Conservation (phyloP, 2,797 vertebrate species). For the Acridotheres tristis region DNA sequence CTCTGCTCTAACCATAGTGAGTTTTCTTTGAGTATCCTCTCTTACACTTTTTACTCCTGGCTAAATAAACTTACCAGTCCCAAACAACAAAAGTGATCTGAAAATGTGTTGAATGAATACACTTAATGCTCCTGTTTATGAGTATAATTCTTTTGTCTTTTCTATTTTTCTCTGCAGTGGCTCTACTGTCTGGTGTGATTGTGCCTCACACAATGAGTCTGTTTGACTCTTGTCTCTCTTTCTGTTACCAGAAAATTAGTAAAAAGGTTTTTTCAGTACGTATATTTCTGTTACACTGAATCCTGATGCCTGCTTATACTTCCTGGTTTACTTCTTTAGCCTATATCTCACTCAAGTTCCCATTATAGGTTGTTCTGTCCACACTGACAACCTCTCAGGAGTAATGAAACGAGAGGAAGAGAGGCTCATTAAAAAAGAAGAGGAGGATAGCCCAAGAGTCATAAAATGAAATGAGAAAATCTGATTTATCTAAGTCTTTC, state of each 20-base stretch:
- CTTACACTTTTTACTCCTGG: neutral
- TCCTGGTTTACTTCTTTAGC: neutral
- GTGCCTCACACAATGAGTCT: neutral
- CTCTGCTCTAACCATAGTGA: neutral
- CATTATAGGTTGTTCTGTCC: neutral
- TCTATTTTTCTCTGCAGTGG: neutral
- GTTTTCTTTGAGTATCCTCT: neutral
- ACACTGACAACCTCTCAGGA: neutral
- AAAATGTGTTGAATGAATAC: neutral
- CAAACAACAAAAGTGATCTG: neutral
- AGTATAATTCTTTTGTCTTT: neutral
- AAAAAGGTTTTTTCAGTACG: neutral
- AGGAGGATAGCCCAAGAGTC: neutral
- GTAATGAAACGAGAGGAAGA: neutral
- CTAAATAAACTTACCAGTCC: neutral
- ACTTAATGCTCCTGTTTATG: neutral
- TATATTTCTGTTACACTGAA: neutral
- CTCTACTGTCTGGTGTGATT: neutral
- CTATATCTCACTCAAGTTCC: neutral
- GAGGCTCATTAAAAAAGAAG: neutral
- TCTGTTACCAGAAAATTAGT: neutral
- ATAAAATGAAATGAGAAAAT: constrained; percentile 16
- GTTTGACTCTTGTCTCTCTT: neutral
- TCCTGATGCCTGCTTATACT: neutral
- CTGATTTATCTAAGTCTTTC: neutral